Conservation (phyloP, 2,797 vertebrate genomes). For the Etheostoma nigrum region DNA sequence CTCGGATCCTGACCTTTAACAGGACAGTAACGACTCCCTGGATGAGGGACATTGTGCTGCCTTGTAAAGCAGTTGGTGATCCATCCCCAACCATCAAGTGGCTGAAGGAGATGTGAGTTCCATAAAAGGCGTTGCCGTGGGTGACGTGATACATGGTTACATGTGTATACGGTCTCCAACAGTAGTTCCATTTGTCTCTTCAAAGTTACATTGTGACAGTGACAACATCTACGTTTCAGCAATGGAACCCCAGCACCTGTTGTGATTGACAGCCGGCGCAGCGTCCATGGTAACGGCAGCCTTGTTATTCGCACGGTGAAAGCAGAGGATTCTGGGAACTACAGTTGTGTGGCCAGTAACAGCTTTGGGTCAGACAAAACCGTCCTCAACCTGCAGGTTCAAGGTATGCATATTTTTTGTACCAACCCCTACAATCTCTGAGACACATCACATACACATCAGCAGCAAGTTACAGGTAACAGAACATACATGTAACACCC, state of each 20-base stretch:
- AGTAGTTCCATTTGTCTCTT: neutral
- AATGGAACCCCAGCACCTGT: slow-evolving; percentile 95
- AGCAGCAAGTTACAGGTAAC: too few relatives aligned
- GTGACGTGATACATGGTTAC: neutral
- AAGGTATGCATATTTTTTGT: slow-evolving; percentile 85
- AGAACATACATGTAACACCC: too few relatives aligned
- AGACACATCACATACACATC: too few relatives aligned
- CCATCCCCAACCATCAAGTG: slow-evolving; percentile 96
- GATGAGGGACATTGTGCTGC: slow-evolving; percentile 97
- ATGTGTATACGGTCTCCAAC: neutral
- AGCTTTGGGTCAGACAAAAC: slow-evolving; percentile 97
- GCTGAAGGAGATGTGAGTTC: slow-evolving; percentile 96
- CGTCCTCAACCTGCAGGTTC: slow-evolving; percentile 95
- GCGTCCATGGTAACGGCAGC: slow-evolving; percentile 95
- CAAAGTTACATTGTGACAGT: neutral
- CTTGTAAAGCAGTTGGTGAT: slow-evolving; percentile 96
- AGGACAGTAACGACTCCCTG: slow-evolving; percentile 96
- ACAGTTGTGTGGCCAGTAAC: slow-evolving; percentile 95
- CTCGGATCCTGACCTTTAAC: slow-evolving; percentile 95
- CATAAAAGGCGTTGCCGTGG: neutral
- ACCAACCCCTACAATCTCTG: neutral
- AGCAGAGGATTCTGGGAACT: slow-evolving; percentile 97
- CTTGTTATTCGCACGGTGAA: slow-evolving; percentile 96
- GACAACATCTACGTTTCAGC: slow-evolving; percentile 75
- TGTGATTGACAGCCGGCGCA: slow-evolving; percentile 93